Conservation (phyloP, 2,113 vertebrate genomes). For the Microcebus tavaratra region DNA sequence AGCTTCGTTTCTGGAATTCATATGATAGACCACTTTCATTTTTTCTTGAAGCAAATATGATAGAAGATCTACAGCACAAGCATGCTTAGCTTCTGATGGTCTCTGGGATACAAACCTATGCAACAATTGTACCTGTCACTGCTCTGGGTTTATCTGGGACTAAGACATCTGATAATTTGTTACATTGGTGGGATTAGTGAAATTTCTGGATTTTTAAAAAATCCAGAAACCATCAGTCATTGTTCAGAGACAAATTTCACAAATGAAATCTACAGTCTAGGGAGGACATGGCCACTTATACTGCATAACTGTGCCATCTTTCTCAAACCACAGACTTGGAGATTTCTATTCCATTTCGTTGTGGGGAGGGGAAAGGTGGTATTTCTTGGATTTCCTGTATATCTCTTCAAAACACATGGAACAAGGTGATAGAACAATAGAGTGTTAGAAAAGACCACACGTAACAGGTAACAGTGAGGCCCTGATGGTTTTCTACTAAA, state of each 20-base stretch:
- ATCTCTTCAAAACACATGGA: not conserved
- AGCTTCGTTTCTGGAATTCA: constrained; percentile 35
- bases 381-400: not conserved
- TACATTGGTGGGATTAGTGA: not conserved
- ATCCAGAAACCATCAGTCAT: not conserved
- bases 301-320: not conserved
- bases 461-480: not conserved
- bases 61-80: not conserved
- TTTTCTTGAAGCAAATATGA: not conserved
- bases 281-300: not conserved
- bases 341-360: not conserved
- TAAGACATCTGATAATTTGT: not conserved
- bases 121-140: not conserved
- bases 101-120: not conserved
- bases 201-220: not conserved
- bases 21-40: not conserved
- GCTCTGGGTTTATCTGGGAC: not conserved
- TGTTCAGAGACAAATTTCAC: constrained; percentile 15
- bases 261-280: not conserved
- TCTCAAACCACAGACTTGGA: not conserved
- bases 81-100: not conserved
- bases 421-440: not conserved
- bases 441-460: not conserved
- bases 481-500: not conserved
- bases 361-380: not conserved